Conservation (phyloP, 1,140 invertebrate genomes). For the Tetragonula clypearis region DNA sequence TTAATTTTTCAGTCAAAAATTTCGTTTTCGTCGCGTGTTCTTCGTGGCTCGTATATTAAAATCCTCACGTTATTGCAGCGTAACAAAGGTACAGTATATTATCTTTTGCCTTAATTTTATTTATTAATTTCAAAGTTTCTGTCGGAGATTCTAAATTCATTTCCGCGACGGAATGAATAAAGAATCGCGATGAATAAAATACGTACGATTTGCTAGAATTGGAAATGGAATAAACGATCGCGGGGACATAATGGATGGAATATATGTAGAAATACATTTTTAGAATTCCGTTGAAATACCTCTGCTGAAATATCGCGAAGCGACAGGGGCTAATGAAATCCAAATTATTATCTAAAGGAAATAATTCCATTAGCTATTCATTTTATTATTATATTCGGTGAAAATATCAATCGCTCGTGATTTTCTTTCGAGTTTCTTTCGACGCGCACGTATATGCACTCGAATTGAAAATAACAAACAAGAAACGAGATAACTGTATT, state of each 20-base stretch:
- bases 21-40: too few species aligned
- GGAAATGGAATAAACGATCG: neutral
- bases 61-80: too few species aligned
- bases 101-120: too few species aligned
- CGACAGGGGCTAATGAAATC: too few species aligned
- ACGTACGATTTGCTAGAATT: neutral
- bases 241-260: neutral
- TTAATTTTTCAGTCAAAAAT: too few species aligned
- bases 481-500: neutral
- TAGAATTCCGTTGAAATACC: neutral
- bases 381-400: neutral
- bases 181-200: neutral
- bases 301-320: neutral
- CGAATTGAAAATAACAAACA: neutral
- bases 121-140: neutral
- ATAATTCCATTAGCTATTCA: neutral
- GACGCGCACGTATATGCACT: neutral
- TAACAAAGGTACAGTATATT: too few species aligned
- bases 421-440: neutral
- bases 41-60: too few species aligned
- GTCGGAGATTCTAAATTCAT: neutral
- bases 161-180: neutral
- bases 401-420: neutral
- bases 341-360: neutral
- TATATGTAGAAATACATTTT: neutral